Conservation (phyloP, 1,140 invertebrate genomes). For the Heliconius nattereri region DNA sequence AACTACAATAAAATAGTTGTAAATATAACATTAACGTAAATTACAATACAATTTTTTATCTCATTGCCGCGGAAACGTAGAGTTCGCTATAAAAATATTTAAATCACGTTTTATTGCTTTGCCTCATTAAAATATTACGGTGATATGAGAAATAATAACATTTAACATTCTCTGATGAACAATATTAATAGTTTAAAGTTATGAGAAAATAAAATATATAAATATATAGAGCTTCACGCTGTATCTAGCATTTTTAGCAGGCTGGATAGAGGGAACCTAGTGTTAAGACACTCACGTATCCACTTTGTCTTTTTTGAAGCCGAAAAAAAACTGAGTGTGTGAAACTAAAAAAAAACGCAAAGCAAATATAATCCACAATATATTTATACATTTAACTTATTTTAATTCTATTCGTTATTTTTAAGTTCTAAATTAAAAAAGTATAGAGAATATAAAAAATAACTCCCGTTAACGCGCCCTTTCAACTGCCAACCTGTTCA, state of each 20-base stretch:
- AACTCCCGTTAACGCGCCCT: not conserved
- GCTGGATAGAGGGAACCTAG: no score
- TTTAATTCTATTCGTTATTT: not conserved
- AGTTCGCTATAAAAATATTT: not conserved
- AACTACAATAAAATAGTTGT: not conserved
- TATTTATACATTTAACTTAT: not conserved
- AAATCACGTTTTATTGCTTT: not conserved
- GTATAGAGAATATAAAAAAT: not conserved
- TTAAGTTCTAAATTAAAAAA: not conserved
- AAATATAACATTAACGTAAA: not conserved
- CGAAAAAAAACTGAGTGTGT: no score
- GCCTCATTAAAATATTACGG: constrained; percentile 3
- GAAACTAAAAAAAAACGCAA: no score
- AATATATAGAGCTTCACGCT: no score
- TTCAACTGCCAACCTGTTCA: not conserved
- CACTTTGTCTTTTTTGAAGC: no score
- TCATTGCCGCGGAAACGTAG: not conserved
- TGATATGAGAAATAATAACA: constrained; percentile 3
- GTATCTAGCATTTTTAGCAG: no score
- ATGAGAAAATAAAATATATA: no score
- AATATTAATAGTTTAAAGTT: not conserved
- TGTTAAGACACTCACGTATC: no score
- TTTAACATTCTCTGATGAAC: not conserved
- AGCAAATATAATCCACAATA: no score
- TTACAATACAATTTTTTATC: not conserved